Evolutionary conservation across 1,140 invertebrate species (phyloP), one percentile per base, ranked within the genome.

Genomic region (Drosophila bocqueti): DNA sequence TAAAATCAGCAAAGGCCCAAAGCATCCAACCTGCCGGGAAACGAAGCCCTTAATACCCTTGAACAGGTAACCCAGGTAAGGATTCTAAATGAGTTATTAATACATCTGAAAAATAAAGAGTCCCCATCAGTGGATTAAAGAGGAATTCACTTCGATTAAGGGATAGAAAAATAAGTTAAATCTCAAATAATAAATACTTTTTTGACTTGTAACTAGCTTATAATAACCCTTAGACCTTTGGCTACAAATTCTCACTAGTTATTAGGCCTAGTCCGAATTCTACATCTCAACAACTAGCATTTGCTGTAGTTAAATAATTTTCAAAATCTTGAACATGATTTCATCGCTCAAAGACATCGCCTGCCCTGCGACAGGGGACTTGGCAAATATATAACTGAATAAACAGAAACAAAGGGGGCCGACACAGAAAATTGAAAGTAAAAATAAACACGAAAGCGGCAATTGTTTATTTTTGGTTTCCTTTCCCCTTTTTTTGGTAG

Each of bases 381-480:
- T 46, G 45, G 43, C 29, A 16, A 18, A 42, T 26, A 60, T 45
- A 46, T 62, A 77, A 77, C 58, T 57, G 40, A 69, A 59, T 31
- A 57, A 63, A 58, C 58, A 79, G 34, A 43, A 78, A 72, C 40
- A n/a, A 34, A 13, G 24, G 36, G 24, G 38, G 18, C 11, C 21
- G 16, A 5, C 21, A 54, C 21, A 59, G 46, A 72, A 79, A 79
- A 79, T 79, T 79, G 76, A 79, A 79, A 79, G 76, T 79, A 79
- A 79, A 79, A 79, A 79, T 79, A 79, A 79, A 79, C 77, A 79
- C 60, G 54, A 79, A 73, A 62, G 76, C 68, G 76, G 72, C 76
- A 57, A 66, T 79, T 79, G 76, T 79, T 79, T 71, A 69, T 59
- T 58, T 42, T 63, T 34, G 31, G 54, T 38, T 57, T 16, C 13